Conservation (phyloP, 2,888 invertebrate species). For the Gymnosoma rotundatum region DNA sequence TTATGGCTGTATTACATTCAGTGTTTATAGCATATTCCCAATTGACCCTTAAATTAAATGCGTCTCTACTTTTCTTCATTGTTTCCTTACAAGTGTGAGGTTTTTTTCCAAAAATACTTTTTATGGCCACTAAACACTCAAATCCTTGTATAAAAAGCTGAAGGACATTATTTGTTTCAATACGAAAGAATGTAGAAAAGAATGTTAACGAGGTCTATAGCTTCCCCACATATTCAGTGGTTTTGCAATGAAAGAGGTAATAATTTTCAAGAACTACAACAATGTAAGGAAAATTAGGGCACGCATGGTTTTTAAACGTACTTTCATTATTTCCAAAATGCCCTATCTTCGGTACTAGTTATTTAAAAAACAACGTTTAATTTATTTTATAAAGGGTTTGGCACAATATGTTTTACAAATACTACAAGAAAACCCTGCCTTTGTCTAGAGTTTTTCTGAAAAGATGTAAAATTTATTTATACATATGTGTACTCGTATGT, state of each 20-base stretch:
- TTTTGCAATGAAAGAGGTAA: conserved; percentile 65
- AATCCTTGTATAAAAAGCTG: conserved; percentile 20
- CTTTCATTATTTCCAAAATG: neutral
- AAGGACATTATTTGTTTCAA: conserved; percentile 20
- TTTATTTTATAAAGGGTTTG: too few species aligned
- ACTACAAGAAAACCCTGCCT: too few species aligned
- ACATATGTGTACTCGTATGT: too few species aligned
- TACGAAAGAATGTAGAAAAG: conserved; percentile 10
- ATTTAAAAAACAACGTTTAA: too few species aligned
- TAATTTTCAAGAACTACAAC: conserved; percentile 13
- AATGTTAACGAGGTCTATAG: conserved; percentile 40
- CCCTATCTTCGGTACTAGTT: neutral
- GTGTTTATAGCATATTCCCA: conserved; percentile 56
- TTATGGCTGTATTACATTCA: conserved; percentile 35
- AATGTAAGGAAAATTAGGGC: conserved; percentile 7
- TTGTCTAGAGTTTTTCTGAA: too few species aligned
- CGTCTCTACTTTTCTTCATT: conserved; percentile 22
- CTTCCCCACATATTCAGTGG: conserved; percentile 12
- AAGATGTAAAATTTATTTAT: too few species aligned
- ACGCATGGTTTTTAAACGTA: conserved; percentile 24
- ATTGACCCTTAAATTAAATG: conserved; percentile 70
- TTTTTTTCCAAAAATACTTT: conserved; percentile 42
- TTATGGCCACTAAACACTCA: conserved; percentile 56
- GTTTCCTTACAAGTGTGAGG: neutral
- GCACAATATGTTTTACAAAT: neutral